phyloP scores from a whole-genome alignment of 1,140 invertebrate species.

The Magallana ariakensis region DNA sequence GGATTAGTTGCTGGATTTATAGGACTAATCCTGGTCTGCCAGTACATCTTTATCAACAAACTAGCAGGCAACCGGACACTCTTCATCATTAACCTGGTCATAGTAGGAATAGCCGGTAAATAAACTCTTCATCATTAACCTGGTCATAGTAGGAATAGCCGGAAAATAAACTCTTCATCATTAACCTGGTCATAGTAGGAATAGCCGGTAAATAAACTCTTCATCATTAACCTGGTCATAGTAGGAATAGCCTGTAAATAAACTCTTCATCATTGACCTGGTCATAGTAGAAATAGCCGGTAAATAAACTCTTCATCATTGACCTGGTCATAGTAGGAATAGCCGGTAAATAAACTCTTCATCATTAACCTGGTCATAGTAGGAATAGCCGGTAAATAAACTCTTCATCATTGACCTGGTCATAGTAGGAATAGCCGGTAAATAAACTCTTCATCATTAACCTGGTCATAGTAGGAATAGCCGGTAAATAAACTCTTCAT shows the following conservation, averaged over 20 bases:
- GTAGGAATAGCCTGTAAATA: conserved; percentile 41
- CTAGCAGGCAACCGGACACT: conserved; percentile 21
- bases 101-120: conserved; percentile 39
- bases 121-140: neutral
- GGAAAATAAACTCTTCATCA: conserved; percentile 41
- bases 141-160: conserved; percentile 25
- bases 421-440: conserved; percentile 37
- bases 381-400: conserved; percentile 39
- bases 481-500: conserved; percentile 45
- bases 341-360: conserved; percentile 41
- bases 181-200: neutral
- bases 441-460: conserved; percentile 10
- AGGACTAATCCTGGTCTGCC: neutral
- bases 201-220: conserved; percentile 43
- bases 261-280: conserved; percentile 5
- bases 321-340: conserved; percentile 2
- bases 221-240: conserved; percentile 5
- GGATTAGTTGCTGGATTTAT: conserved; percentile 39
- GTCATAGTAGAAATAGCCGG: conserved; percentile 31
- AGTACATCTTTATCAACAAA: conserved; percentile 28
- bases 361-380: conserved; percentile 5
- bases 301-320: conserved; percentile 36
- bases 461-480: conserved; percentile 10
- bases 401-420: conserved; percentile 27
- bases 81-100: conserved; percentile 15